phyloP scores from a whole-genome alignment of 2,888 invertebrate species.

The Drosophila gaucha region DNA sequence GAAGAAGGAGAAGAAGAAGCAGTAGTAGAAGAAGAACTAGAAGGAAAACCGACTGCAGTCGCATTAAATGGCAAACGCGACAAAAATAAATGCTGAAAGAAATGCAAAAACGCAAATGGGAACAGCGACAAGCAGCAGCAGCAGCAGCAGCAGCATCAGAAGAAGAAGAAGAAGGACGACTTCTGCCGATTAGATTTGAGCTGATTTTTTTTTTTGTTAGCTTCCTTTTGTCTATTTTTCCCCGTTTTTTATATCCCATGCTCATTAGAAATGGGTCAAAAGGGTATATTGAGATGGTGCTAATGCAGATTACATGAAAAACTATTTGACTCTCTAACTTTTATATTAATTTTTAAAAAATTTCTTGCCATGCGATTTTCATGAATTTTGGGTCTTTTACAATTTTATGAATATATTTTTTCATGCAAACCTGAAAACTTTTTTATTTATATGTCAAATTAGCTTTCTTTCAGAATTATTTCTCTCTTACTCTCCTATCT shows the following conservation, averaged over 20 bases:
- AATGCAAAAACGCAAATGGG: constrained; percentile 24
- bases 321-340: no score
- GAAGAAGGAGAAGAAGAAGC: constrained; percentile 9
- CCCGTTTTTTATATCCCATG: constrained; percentile 2
- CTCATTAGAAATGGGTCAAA: neutral
- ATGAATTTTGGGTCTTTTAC: no score
- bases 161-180: constrained; percentile 12
- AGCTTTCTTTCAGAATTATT: no score
- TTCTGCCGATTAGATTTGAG: constrained; percentile 56
- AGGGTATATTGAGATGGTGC: neutral
- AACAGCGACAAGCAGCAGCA: constrained; percentile 7
- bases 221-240: constrained; percentile 2
- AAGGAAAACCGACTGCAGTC: constrained; percentile 39
- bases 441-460: no score
- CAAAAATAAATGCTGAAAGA: constrained; percentile 31
- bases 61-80: constrained; percentile 57
- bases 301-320: no score
- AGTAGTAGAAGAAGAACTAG: constrained; percentile 9
- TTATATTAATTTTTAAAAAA: neutral
- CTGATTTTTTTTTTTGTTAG: constrained; percentile 4
- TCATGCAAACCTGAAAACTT: no score
- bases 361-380: neutral
- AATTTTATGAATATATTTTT: no score
- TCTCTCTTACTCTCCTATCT: no score
- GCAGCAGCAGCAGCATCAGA: neutral